A percentile compares a stretch with the other conserved stretches of the same genome.
Conservation (phyloP, 2,888 invertebrate species). For the Hylaea fasciaria region DNA sequence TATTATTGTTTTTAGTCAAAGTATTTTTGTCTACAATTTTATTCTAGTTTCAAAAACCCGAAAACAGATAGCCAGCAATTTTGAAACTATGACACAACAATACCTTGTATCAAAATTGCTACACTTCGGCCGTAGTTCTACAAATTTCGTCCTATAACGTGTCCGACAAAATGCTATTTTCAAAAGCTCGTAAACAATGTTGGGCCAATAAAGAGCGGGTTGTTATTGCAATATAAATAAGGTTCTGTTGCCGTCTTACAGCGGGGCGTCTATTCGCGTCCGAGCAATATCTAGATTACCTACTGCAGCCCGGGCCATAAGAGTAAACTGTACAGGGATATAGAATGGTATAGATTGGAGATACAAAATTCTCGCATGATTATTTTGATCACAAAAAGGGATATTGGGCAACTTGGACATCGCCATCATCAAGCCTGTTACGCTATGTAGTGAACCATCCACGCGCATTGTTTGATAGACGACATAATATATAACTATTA, state of each 20-base stretch:
- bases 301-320: conserved; percentile 23
- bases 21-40: no score
- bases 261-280: conserved; percentile 28
- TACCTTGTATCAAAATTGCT: neutral
- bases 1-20: no score
- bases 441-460: no score
- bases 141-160: conserved; percentile 9
- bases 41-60: no score
- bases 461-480: no score
- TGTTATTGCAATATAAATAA: conserved; percentile 33
- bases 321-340: conserved; percentile 23
- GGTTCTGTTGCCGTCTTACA: conserved; percentile 18
- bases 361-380: neutral
- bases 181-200: conserved; percentile 26
- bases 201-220: conserved; percentile 27
- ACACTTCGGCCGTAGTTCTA: neutral
- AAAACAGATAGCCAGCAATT: neutral
- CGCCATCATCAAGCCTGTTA: no score
- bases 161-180: conserved; percentile 18
- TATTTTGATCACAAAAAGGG: no score
- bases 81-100: neutral
- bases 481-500: no score
- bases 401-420: no score
- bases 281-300: conserved; percentile 40
- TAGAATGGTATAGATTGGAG: conserved; percentile 1